A percentile compares a stretch with the other conserved stretches of the same genome.
These are phyloP conservation scores for Eilema depressum DNA, from an alignment of 2,888 invertebrate genomes.

Conservation along the genomic window DNA sequence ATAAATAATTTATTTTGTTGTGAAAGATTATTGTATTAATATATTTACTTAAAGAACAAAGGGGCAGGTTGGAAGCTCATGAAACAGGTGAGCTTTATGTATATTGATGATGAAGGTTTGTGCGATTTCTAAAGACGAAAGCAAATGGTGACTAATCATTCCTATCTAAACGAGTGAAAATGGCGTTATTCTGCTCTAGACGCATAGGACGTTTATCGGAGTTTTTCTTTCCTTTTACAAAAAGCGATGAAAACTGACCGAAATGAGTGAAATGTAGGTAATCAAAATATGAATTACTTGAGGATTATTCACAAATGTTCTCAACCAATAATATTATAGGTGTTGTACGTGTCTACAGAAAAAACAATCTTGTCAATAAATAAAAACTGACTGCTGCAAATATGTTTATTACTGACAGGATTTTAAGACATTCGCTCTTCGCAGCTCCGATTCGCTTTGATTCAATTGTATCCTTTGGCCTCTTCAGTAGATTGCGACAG, in stretches of 20 bases:
- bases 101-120: neutral
- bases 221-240: too few relatives aligned
- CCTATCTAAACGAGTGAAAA: neutral
- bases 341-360: too few relatives aligned
- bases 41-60: too few relatives aligned
- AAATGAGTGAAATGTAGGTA: neutral
- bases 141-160: neutral
- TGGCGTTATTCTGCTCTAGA: too few relatives aligned
- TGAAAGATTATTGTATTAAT: too few relatives aligned
- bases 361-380: too few relatives aligned
- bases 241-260: neutral
- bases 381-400: neutral
- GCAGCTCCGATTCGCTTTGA: slow-evolving; percentile 2
- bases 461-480: neutral
- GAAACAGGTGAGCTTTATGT: too few relatives aligned
- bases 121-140: neutral
- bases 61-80: too few relatives aligned
- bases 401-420: neutral
- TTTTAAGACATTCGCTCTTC: neutral
- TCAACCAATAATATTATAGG: too few relatives aligned
- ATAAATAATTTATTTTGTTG: neutral
- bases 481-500: slow-evolving; percentile 11
- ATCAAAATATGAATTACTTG: neutral
- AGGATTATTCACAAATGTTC: too few relatives aligned
- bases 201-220: too few relatives aligned